Conservation (phyloP, 1,140 invertebrate species). For the Bombus waltoni region DNA sequence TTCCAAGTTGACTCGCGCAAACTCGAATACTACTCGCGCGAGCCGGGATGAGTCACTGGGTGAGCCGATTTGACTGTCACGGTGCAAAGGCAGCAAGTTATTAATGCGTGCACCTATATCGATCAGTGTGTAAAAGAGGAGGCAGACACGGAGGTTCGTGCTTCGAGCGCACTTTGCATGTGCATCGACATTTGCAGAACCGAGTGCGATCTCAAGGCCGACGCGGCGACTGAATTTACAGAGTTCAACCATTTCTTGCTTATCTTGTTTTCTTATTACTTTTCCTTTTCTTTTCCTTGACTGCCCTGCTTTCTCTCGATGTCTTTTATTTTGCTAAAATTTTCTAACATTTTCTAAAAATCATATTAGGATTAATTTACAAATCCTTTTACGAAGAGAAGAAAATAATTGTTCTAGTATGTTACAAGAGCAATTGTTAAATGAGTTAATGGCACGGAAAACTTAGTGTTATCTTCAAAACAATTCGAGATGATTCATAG, state of each 20-base stretch:
- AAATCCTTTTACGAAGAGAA: background rate
- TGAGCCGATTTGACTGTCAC: slow-evolving; percentile 44
- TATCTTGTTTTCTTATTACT: slow-evolving; percentile 14
- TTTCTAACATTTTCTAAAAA: background rate
- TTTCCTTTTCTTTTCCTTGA: background rate
- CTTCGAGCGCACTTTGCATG: slow-evolving; percentile 44
- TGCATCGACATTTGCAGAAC: slow-evolving; percentile 53
- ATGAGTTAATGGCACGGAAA: background rate
- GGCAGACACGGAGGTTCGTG: slow-evolving; percentile 16
- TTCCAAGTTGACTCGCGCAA: background rate
- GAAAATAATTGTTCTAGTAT: background rate
- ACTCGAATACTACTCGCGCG: background rate
- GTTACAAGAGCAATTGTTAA: background rate
- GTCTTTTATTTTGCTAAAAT: background rate
- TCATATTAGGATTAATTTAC: background rate
- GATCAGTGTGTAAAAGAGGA: slow-evolving; percentile 32
- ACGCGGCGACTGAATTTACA: slow-evolving; percentile 38
- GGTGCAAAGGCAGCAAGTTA: slow-evolving; percentile 32
- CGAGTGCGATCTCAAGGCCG: slow-evolving; percentile 56
- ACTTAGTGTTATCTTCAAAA: background rate
- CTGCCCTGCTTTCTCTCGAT: background rate
- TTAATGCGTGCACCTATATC: slow-evolving; percentile 52
- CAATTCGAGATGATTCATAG: background rate
- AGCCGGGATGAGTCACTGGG: slow-evolving; percentile 26
- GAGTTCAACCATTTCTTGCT: slow-evolving; percentile 47